Base-by-base conservation (phyloP, 2,888 invertebrate genomes). In the Neoscelio sp. region DNA sequence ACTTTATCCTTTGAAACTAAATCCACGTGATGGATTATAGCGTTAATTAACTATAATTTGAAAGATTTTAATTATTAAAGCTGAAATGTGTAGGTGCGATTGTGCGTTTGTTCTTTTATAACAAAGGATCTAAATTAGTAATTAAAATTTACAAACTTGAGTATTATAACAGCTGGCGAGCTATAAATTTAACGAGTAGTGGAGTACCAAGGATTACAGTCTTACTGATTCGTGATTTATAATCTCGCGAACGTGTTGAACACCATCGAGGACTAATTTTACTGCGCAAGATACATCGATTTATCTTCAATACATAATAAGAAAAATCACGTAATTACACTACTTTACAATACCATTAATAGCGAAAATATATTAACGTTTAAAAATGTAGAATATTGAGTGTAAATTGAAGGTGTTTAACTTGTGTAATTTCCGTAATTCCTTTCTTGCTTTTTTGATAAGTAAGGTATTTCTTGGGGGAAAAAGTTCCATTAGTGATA, bases 221-320 rank as follows among this genome's bases (percentile, higher is more conserved):
- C 48, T 56, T 62, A 67, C 54, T 60, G 38, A 67, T 76, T 60
- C 56, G 15, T 38, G 58, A 62, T 78, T 78, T 73, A 73, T 52
- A 60, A 44, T 62, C 52, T 20, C 71, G 42, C 56, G 44, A 67
- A 67, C 44, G 40, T 48, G 73, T 60, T 73, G 50, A 78, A 54
- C 60, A 38, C 65, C 40, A 50, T 56, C 42, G 46, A 38, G 56
- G 50, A 58, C 50, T 38, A 64, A 64, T 68, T 62, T 67, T 17
- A 26, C 52, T 40, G 48, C 18, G 71, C 48, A 15, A 35, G 35
- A 33, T 20, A 40, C 60, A 52, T 62, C 58, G 65, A 77, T 58
- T 64, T 52, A 71, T 58, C 71, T 71, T 75, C 12, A 38, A 13
- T 44, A 18, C 2, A 6, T 12, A 26, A 60, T 42, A 20, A 17